Evolutionary conservation across 2,888 invertebrate genomes (phyloP).

Genomic region (Calliscelio sp.): DNA sequence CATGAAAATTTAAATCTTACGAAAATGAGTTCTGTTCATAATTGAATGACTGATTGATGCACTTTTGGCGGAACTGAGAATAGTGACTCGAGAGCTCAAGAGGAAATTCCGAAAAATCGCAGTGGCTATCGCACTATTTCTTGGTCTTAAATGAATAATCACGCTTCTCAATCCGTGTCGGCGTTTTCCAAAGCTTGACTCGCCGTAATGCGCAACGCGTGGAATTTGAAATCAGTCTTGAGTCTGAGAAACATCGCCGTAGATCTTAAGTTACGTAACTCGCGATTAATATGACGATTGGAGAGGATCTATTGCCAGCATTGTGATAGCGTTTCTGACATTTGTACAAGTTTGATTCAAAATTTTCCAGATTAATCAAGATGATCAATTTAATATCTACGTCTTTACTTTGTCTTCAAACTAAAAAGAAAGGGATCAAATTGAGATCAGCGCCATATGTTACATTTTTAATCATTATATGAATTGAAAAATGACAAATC

Average conservation of each 20-base stretch:
- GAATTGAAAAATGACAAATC: too few relatives aligned
- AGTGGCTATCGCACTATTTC: slow-evolving; percentile 12
- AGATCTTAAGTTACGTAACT: slow-evolving; percentile 23
- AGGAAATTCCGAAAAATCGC: slow-evolving; percentile 28
- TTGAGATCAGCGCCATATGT: too few relatives aligned
- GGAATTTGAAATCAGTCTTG: slow-evolving; percentile 55
- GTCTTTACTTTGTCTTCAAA: too few relatives aligned
- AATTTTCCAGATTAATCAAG: too few relatives aligned
- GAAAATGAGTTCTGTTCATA: too few relatives aligned
- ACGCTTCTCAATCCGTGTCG: slow-evolving; percentile 49
- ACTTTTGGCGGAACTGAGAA: slow-evolving; percentile 17
- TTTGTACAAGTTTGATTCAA: too few relatives aligned
- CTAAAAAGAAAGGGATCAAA: too few relatives aligned
- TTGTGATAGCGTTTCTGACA: neutral
- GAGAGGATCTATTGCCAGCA: neutral
- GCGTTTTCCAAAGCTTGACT: slow-evolving; percentile 31
- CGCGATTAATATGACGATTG: slow-evolving; percentile 38
- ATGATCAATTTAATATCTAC: too few relatives aligned
- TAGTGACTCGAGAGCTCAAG: neutral
- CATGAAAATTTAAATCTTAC: too few relatives aligned
- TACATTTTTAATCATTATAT: too few relatives aligned
- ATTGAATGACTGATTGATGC: slow-evolving; percentile 9
- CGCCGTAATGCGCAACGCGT: slow-evolving; percentile 42
- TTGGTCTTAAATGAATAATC: slow-evolving; percentile 57
- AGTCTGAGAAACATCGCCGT: slow-evolving; percentile 9